Percentiles rank a stretch among this genome's conserved stretches.
phyloP scores from a whole-genome alignment of 92 coral and sea anemone species.

The Paramuricea clavata region DNA sequence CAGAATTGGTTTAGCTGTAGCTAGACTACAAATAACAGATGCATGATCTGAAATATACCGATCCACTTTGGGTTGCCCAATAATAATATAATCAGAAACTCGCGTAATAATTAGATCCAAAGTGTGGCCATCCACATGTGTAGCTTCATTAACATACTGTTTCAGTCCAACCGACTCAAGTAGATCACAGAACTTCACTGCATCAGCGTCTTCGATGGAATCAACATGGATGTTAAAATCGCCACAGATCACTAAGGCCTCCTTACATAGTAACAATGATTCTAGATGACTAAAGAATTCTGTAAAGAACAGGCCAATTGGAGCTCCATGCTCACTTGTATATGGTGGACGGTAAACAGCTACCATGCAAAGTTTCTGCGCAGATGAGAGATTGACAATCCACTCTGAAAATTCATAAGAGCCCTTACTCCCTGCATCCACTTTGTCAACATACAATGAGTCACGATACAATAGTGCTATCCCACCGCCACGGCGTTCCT shows the following conservation, averaged over 20 bases:
- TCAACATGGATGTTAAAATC: constrained; percentile 28
- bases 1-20: too few relatives aligned
- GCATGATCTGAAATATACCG: too few relatives aligned
- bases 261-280: constrained; percentile 26
- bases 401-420: constrained; percentile 29
- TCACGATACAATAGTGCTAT: constrained; percentile 29
- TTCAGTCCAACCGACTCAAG: constrained; percentile 21
- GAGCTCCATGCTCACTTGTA: too few relatives aligned
- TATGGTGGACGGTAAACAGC: constrained; percentile 25
- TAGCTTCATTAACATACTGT: constrained; percentile 13
- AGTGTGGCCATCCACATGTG: constrained; percentile 21
- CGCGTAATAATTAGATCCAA: constrained; percentile 28
- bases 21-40: too few relatives aligned
- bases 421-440: constrained; percentile 30
- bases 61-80: too few relatives aligned
- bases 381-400: constrained; percentile 25
- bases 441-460: constrained; percentile 34
- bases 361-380: constrained; percentile 22
- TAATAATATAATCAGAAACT: too few relatives aligned
- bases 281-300: too few relatives aligned
- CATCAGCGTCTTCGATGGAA: constrained; percentile 11
- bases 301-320: constrained; percentile 4
- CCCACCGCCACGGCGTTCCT: too few relatives aligned
- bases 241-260: too few relatives aligned
- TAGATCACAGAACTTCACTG: constrained; percentile 26